Conservation (phyloP, 92 coral and sea anemone genomes). For the Epizoanthus rinbou region DNA sequence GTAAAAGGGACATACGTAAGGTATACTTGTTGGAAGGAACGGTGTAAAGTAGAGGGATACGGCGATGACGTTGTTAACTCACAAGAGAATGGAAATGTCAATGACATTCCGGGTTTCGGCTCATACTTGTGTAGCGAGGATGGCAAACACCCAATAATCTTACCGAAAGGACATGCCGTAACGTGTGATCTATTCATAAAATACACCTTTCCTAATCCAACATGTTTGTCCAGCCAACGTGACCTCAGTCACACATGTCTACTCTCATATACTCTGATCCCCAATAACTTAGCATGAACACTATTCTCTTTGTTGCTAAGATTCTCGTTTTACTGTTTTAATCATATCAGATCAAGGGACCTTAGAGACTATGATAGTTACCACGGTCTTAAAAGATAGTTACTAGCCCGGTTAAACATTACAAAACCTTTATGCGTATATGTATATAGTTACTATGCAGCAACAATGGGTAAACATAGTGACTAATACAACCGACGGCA, state of each 20-base stretch:
- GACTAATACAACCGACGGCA: neutral
- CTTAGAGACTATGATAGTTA: too few species aligned
- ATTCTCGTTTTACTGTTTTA: too few species aligned
- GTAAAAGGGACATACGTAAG: neutral
- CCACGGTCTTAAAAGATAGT: neutral
- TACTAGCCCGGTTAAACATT: neutral
- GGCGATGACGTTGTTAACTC: neutral
- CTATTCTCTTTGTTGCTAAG: neutral
- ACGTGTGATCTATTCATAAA: neutral
- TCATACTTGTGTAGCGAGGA: neutral
- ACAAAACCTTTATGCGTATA: neutral
- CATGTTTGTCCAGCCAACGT: neutral
- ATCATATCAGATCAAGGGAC: neutral
- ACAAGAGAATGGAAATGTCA: neutral
- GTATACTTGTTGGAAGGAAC: neutral
- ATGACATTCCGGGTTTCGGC: neutral
- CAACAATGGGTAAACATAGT: constrained; percentile 3
- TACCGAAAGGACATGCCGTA: too few species aligned
- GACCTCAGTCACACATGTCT: neutral
- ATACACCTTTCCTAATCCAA: neutral
- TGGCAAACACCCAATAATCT: too few species aligned
- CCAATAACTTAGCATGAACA: neutral
- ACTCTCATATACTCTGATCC: neutral
- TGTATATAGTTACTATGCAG: constrained; percentile 3
- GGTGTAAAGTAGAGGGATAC: neutral